Base-by-base conservation (phyloP, 2,888 invertebrate species). In the Heteromyza rotundicornis region DNA sequence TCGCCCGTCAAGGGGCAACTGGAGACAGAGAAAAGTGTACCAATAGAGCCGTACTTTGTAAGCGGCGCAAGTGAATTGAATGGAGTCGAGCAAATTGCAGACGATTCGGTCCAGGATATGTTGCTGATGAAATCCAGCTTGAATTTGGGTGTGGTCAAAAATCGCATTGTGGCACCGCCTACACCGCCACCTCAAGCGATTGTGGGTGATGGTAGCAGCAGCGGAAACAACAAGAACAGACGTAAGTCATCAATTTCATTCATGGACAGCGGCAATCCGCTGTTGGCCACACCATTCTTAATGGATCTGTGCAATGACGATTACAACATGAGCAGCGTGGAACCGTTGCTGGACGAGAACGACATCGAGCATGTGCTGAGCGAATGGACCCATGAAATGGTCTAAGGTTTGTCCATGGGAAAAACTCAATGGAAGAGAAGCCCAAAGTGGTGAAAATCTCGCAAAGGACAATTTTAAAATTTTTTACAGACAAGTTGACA, bases 231-330 rank as follows among this genome's bases (percentile, higher is more conserved):
- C 62, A 66, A 59, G n/a, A 62, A 22, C 65, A 75, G 70, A 59
- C 73, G 74, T 57, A 76, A 74, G 60, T 61, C 71, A 1, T 77
- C 79, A 3, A 73, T 77, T 52, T 75, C 77, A 0, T 79, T 70
- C 55, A 67, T 80, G 68, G 80, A 80, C 60, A 76, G 71, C 69
- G 76, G 72, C 59, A 80, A 79, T 68, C 79, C 80, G 0, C 63
- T 79, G 64, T 68, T 79, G 66, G n/a, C n/a, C n/a, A 70, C 73
- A 1, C 74, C 80, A 14, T 74, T 73, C 55, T 70, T 79, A 63
- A 76, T 77, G 75, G 82, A 82, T 19, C 68, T 82, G 44, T 80
- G 80, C 71, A 76, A 78, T 61, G 76, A 79, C 59, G 79, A 81
- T 62, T 82, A 82, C 68, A 73, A 74, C 54, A 80, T 82, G 76